Evolutionary conservation across 2,797 vertebrate species (phyloP), one percentile per base, ranked within the genome.

Genomic region (Sebastes jordani): DNA sequence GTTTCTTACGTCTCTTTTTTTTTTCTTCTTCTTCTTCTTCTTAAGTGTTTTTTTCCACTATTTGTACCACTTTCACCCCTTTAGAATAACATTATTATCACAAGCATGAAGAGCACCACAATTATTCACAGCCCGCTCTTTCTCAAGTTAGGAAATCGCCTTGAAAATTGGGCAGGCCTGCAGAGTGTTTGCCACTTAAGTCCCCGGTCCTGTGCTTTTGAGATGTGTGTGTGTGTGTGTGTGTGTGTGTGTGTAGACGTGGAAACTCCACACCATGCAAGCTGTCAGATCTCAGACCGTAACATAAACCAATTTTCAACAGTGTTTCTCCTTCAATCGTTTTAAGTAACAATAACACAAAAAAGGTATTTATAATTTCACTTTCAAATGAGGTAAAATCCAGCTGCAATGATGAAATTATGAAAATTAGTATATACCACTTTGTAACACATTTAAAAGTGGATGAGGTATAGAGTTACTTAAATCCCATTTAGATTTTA

Each of bases 111-210:
- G 92, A 93, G 90, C 87, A 81, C 87, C 89, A 90, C 94, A 94
- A 96, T 96, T 94, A 95, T 92, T 94, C 92, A 92, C 94, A 91
- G 93, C 78, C 89, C 81, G 62, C 78, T 90, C 88, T 92, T 93
- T 95, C 89, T 95, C 90, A 95, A 94, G 91, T 95, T 95, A 86
- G 95, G 95, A 96, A 96, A 96, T 96, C 91, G 91, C 91, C 92
- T 94, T 94, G 95, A 95, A 96, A 96, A 96, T 96, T 95, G 94
- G 88, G 69, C 79, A 92, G 93, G 93, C 89, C 95, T 96, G 95
- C 92, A 90, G 93, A 95, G 92, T 95, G 95, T 96, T 94, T 86
- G 84, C 89, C 91, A 91, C 91, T 95, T 92, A 91, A 88, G 88
- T 87, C 77, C 60, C 80, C 79, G 68, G 80, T 90, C 81, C 80